A percentile compares a stretch with the other conserved stretches of the same genome.
Conservation (phyloP, 2,888 invertebrate species). For the Drosophila affinis region DNA sequence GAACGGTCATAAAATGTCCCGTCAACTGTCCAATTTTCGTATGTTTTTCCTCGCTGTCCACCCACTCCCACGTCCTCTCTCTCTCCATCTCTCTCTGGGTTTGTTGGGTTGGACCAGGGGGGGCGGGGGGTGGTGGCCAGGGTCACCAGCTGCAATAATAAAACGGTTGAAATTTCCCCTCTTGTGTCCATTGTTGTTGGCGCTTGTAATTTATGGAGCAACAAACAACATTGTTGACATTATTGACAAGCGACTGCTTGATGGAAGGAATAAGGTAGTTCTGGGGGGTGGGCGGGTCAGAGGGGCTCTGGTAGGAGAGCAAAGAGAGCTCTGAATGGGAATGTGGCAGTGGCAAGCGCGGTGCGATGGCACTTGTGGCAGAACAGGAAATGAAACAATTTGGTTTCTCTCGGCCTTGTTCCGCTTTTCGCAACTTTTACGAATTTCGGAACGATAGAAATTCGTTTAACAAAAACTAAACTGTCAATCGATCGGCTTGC, state of each 20-base stretch:
- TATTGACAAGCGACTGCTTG: slow-evolving; percentile 69
- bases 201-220: slow-evolving; percentile 73
- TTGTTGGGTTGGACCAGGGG: background rate
- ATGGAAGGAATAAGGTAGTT: slow-evolving; percentile 1
- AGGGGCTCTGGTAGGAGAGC: background rate
- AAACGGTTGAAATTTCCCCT: slow-evolving; percentile 31
- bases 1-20: slow-evolving; percentile 39
- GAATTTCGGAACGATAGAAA: background rate
- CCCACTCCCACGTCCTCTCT: background rate
- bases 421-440: background rate
- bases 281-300: background rate
- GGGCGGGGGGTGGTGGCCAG: background rate
- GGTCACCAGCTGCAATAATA: slow-evolving; percentile 48
- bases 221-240: slow-evolving; percentile 78
- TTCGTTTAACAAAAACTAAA: too few species aligned
- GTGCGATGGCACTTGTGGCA: slow-evolving; percentile 9
- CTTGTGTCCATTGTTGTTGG: slow-evolving; percentile 38
- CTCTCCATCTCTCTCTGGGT: background rate
- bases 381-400: slow-evolving; percentile 26
- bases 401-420: slow-evolving; percentile 1
- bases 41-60: slow-evolving; percentile 20
- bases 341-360: background rate
- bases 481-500: too few species aligned
- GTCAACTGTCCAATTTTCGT: slow-evolving; percentile 44
- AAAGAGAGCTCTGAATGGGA: background rate